Conservation (phyloP, 53 echinoderm and acorn worm species). For the Pentamera pediparva region DNA sequence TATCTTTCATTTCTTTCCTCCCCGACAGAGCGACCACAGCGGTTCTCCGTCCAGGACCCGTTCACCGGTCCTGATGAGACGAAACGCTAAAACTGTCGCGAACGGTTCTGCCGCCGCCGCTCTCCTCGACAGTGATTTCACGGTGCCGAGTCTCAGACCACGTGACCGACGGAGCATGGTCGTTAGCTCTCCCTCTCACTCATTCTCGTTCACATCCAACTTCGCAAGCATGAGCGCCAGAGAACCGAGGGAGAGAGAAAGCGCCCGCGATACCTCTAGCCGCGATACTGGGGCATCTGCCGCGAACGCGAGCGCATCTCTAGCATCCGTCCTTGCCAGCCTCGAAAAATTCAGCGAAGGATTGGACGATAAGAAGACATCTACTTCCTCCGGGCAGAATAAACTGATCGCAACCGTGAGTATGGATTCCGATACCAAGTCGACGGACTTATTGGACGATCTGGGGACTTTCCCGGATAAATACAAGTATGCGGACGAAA, state of each 20-base stretch:
- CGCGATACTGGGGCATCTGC: neutral
- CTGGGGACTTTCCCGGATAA: conserved; percentile 85
- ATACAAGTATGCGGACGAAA: conserved; percentile 77
- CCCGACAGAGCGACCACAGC: neutral
- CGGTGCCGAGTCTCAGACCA: conserved; percentile 25
- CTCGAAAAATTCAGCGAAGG: conserved; percentile 46
- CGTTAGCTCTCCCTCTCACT: conserved; percentile 5
- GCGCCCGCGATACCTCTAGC: neutral
- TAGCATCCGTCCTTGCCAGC: conserved; percentile 40
- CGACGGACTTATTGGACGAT: conserved; percentile 14
- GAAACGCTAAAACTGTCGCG: conserved; percentile 28
- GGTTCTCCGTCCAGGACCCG: neutral
- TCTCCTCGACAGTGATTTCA: conserved; percentile 31
- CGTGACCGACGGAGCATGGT: conserved; percentile 34
- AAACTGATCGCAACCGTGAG: neutral
- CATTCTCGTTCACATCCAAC: conserved; percentile 24
- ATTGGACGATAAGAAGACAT: conserved; percentile 6
- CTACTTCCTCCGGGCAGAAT: neutral
- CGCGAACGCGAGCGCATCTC: conserved; percentile 23
- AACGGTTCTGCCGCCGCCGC: conserved; percentile 14
- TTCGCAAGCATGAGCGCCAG: conserved; percentile 16
- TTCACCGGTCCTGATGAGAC: conserved; percentile 31
- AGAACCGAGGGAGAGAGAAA: neutral
- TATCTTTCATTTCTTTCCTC: neutral
- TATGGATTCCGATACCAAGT: conserved; percentile 8